Evolutionary conservation across 2,113 vertebrate genomes (phyloP).

Genomic region (Gila orcuttii): DNA sequence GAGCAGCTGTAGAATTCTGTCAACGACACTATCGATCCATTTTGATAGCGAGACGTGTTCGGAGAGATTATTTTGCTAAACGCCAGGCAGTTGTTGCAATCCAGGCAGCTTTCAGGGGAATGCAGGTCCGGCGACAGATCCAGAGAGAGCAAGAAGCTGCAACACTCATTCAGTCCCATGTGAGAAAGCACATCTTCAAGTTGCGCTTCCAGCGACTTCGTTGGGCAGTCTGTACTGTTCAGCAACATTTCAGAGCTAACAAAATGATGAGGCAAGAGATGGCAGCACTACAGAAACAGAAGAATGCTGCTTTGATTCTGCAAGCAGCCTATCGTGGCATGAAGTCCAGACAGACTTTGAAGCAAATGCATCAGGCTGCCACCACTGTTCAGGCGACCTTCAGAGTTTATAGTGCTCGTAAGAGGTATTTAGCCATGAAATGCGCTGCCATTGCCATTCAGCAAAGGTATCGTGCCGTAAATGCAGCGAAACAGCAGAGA

Average conservation of each 20-base stretch:
- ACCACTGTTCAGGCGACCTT: slow-evolving; percentile 76
- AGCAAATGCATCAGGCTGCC: slow-evolving; percentile 68
- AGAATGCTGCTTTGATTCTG: slow-evolving; percentile 69
- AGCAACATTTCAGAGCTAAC: slow-evolving; percentile 76
- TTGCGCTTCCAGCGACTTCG: slow-evolving; percentile 69
- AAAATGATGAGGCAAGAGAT: slow-evolving; percentile 66
- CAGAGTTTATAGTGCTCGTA: slow-evolving; percentile 66
- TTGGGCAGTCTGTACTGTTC: slow-evolving; percentile 76
- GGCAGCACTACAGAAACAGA: slow-evolving; percentile 62
- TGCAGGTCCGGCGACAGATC: slow-evolving; percentile 67
- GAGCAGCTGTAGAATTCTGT: slow-evolving; percentile 69
- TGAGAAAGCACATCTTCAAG: slow-evolving; percentile 73
- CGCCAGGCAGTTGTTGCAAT: slow-evolving; percentile 72
- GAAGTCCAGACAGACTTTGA: slow-evolving; percentile 69
- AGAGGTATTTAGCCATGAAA: slow-evolving; percentile 66
- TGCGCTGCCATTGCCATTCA: slow-evolving; percentile 74
- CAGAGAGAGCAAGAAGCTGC: slow-evolving; percentile 67
- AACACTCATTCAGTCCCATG: slow-evolving; percentile 80
- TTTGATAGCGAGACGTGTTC: slow-evolving; percentile 53
- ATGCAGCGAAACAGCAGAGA: slow-evolving; percentile 61
- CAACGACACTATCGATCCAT: slow-evolving; percentile 75
- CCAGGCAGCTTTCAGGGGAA: slow-evolving; percentile 83
- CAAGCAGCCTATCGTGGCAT: slow-evolving; percentile 81
- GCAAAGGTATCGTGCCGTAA: slow-evolving; percentile 68
- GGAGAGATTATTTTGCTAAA: slow-evolving; percentile 69